Base-by-base conservation (phyloP, 2,888 invertebrate species). In the Himalopsyche tibetana region DNA sequence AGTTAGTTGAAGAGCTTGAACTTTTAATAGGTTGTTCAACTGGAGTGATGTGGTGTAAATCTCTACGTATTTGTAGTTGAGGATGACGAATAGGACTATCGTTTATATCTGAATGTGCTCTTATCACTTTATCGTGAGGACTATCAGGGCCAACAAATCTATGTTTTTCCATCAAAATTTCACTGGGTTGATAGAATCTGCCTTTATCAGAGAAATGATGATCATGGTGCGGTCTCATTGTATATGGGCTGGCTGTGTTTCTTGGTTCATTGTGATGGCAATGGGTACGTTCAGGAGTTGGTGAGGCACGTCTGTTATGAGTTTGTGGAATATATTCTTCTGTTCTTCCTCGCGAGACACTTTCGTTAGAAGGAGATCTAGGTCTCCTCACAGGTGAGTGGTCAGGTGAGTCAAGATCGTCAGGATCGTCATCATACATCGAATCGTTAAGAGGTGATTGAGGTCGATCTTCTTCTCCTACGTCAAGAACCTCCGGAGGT, bases 61-160 rank as follows among this genome's bases (percentile, higher is more conserved):
- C 97, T 90, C 97, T 93, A 83, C 97, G 94, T 85, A 97, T 97
- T 90, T 97, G 96, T 74, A 97, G 91, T 89, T 95, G 94, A 17
- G 95, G 95, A 90, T 93, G 93, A 89, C 93, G 90, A 36, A 93
- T 90, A 89, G 91, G 92, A 87, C 91, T 92, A 88, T 94, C 92
- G 80, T 93, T 92, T 86, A 92, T 90, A 45, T 94, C 94, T n/a
- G 91, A 90, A 87, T 92, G 93, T 28, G 93, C 93, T 89, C 92
- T 92, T 89, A 93, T 92, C 63, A 93, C 92, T 89, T 92, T 93
- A 88, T 93, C 93, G 80, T 92, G 93, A 82, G 91, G 93, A 17
- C 92, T 89, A 82, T 93, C 93, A 87, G 91, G 90, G 15, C 90
- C 90, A 3, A 19, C 9, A 82, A 91, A 91, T 40, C 92, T 92